phyloP scores from a whole-genome alignment of 2,113 vertebrate species.

The Megaceryle maxima region DNA sequence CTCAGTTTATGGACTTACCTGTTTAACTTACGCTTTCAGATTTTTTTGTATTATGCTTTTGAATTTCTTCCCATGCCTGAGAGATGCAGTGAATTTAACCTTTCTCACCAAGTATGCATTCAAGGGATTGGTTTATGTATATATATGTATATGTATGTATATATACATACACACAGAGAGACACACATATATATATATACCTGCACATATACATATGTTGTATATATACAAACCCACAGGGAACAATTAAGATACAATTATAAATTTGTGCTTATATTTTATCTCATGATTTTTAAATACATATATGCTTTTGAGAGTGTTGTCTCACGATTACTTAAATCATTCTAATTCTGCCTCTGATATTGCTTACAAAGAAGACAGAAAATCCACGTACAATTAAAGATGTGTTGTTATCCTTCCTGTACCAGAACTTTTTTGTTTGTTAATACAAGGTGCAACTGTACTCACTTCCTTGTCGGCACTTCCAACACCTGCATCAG shows the following conservation, averaged over 20 bases:
- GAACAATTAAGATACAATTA: too few species aligned
- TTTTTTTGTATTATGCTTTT: not conserved
- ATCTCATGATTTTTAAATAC: not conserved
- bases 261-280: not conserved
- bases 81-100: not conserved
- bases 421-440: too few species aligned
- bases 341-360: too few species aligned
- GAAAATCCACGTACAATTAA: too few species aligned
- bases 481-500: too few species aligned
- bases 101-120: not conserved
- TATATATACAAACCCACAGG: not conserved
- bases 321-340: not conserved
- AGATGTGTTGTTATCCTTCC: too few species aligned
- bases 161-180: not conserved
- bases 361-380: too few species aligned
- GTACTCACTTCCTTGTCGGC: too few species aligned
- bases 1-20: not conserved
- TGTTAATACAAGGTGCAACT: too few species aligned
- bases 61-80: not conserved
- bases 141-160: not conserved
- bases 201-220: too few species aligned
- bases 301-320: not conserved
- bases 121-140: not conserved
- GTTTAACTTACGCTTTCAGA: not conserved
- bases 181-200: not conserved